Percentiles rank a stretch among this genome's conserved stretches.
Conservation (phyloP, 2,113 vertebrate species). For the Pseudopodoces humilis region DNA sequence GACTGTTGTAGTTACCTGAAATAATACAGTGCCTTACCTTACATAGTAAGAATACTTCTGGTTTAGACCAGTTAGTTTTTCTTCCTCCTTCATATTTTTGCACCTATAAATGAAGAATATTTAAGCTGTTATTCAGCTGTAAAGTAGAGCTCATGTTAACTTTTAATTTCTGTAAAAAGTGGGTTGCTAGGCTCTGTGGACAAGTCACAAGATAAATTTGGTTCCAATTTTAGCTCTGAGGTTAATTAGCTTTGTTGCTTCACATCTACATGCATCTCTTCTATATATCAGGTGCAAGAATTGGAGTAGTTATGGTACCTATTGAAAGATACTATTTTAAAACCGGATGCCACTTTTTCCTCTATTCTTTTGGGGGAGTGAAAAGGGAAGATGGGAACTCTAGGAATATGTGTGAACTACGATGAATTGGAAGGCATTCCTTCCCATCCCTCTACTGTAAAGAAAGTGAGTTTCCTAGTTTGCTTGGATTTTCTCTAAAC, state of each 20-base stretch:
- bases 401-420: not conserved
- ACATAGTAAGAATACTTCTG: not conserved
- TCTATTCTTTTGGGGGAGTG: not conserved
- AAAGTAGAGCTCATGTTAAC: not conserved
- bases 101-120: not conserved
- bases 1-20: not conserved
- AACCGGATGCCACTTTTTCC: not conserved
- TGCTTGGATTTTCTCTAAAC: not conserved
- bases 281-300: not conserved
- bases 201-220: not conserved
- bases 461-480: not conserved
- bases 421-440: not conserved
- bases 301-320: not conserved
- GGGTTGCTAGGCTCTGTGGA: not conserved
- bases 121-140: not conserved
- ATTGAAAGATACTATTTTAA: not conserved
- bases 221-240: not conserved
- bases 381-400: not conserved
- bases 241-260: conserved; percentile 21
- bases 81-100: not conserved
- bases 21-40: not conserved
- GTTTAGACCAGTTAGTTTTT: not conserved
- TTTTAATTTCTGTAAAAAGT: not conserved
- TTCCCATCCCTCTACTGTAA: not conserved
- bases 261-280: not conserved